Conservation (phyloP, 30 jellyfish, hydroid and myxozoan species). For the Aurelia sp. region DNA sequence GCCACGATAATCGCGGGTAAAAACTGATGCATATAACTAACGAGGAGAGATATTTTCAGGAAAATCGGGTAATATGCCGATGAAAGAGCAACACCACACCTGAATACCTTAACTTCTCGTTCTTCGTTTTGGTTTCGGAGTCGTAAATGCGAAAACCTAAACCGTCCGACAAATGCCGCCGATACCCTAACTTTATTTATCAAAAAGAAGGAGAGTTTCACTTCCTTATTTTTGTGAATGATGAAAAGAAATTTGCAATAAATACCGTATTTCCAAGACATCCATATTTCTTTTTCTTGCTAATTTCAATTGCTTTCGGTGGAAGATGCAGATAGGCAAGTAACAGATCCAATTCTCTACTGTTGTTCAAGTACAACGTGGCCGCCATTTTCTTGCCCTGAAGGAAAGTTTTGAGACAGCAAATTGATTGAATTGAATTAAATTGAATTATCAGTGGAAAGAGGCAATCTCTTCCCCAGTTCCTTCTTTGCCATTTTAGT, state of each 20-base stretch:
- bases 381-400: conserved; percentile 52
- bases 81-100: too few relatives aligned
- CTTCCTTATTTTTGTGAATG: too few relatives aligned
- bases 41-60: too few relatives aligned
- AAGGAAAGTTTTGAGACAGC: background rate
- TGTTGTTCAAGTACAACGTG: conserved; percentile 38
- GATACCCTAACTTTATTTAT: too few relatives aligned
- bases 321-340: conserved; percentile 58
- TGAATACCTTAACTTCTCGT: too few relatives aligned
- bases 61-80: too few relatives aligned
- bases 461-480: conserved; percentile 13
- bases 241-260: background rate
- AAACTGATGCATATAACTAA: too few relatives aligned
- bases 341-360: conserved; percentile 43
- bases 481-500: too few relatives aligned
- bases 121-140: too few relatives aligned
- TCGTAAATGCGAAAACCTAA: too few relatives aligned
- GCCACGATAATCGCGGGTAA: too few relatives aligned
- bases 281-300: conserved; percentile 54
- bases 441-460: background rate
- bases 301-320: conserved; percentile 45
- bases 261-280: conserved; percentile 14
- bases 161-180: too few relatives aligned
- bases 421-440: background rate
- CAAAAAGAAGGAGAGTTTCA: background rate